Conservation (phyloP, 2,888 invertebrate genomes). For the Melanostoma scalare region DNA sequence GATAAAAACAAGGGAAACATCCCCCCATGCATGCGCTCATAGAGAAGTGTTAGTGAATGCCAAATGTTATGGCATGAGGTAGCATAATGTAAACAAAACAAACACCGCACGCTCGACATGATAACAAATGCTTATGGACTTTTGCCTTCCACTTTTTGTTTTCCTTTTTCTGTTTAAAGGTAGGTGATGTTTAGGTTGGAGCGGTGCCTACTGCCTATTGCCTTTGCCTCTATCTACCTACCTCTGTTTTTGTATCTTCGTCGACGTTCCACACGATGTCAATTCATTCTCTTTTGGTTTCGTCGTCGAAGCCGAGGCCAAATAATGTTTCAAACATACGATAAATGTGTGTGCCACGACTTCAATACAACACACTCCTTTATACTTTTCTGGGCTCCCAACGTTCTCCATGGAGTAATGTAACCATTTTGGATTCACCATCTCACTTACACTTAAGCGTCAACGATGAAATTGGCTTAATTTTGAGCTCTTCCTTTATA, state of each 20-base stretch:
- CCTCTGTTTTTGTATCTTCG: too few relatives aligned
- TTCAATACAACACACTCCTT: constrained; percentile 15
- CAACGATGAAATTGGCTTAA: constrained; percentile 63
- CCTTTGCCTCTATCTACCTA: background rate
- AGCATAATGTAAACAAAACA: constrained; percentile 68
- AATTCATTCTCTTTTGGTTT: too few relatives aligned
- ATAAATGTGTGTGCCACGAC: too few relatives aligned
- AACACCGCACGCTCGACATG: constrained; percentile 53
- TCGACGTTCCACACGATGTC: too few relatives aligned
- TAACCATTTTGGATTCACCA: constrained; percentile 56
- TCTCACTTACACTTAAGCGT: constrained; percentile 47
- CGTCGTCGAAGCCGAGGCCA: too few relatives aligned
- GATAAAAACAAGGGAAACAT: background rate
- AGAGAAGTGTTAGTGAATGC: constrained; percentile 1
- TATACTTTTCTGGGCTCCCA: constrained; percentile 16
- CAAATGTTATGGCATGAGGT: constrained; percentile 47
- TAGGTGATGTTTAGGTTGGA: too few relatives aligned
- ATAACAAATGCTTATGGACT: constrained; percentile 66
- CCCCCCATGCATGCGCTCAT: background rate
- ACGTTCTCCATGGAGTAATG: constrained; percentile 30
- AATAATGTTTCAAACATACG: too few relatives aligned
- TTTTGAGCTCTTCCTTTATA: constrained; percentile 40
- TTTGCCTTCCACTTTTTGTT: constrained; percentile 37
- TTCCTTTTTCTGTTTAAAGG: background rate
- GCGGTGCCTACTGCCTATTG: background rate